phyloP scores from a whole-genome alignment of 1,140 invertebrate species.

The Mya arenaria region DNA sequence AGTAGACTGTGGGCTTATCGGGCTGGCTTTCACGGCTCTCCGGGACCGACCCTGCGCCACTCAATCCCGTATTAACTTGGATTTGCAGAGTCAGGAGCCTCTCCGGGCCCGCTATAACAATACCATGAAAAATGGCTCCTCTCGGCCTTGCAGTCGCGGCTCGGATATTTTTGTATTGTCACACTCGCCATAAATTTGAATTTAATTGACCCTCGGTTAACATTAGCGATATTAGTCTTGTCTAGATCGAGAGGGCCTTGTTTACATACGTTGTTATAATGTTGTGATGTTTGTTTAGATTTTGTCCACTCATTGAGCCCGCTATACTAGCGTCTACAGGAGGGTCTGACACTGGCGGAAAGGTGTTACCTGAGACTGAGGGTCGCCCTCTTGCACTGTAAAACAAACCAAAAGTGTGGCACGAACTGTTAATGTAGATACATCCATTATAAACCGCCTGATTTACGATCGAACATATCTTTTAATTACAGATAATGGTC shows the following conservation, averaged over 20 bases:
- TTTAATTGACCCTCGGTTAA: constrained; percentile 47
- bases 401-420: neutral
- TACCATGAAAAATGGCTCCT: constrained; percentile 22
- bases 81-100: constrained; percentile 2
- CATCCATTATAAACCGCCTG: no score
- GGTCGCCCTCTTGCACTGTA: neutral
- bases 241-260: constrained; percentile 10
- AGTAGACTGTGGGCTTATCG: no score
- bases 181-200: constrained; percentile 30
- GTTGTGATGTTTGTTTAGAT: constrained; percentile 40
- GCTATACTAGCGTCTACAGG: constrained; percentile 11
- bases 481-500: no score
- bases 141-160: constrained; percentile 20
- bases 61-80: constrained; percentile 38
- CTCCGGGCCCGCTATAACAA: constrained; percentile 15
- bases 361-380: constrained; percentile 10
- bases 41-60: no score
- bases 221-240: constrained; percentile 47
- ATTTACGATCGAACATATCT: no score
- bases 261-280: constrained; percentile 35
- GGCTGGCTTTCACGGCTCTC: no score
- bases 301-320: neutral
- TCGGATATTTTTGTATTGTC: constrained; percentile 20
- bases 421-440: no score
- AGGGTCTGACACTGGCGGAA: neutral